These are phyloP conservation scores for Heteropelma amictum DNA, from an alignment of 2,888 invertebrate species.

Conservation along the genomic window DNA sequence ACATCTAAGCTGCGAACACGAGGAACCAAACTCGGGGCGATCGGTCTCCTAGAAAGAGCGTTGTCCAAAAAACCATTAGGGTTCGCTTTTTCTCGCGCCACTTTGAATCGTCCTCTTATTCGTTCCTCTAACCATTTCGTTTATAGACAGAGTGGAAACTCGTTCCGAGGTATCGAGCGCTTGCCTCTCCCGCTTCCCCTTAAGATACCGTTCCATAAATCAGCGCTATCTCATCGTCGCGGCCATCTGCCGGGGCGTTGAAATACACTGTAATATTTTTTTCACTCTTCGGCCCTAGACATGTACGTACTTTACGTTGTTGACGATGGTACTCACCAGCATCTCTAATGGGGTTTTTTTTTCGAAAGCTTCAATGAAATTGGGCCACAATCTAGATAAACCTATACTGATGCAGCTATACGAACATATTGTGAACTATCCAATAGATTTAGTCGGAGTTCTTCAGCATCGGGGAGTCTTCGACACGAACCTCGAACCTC, in stretches of 20 bases:
- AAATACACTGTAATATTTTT: conserved; percentile 44
- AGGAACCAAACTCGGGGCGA: conserved; percentile 4
- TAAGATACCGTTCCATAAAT: conserved; percentile 70
- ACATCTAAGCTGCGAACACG: neutral
- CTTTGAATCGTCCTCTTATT: conserved; percentile 30
- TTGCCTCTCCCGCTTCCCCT: conserved; percentile 37
- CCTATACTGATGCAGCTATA: neutral
- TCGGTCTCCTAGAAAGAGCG: conserved; percentile 27
- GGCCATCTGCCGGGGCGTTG: conserved; percentile 66
- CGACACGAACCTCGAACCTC: no score
- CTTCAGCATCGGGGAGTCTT: no score
- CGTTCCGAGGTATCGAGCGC: neutral
- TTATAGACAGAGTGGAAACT: conserved; percentile 20
- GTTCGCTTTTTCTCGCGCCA: conserved; percentile 43
- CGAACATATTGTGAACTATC: no score
- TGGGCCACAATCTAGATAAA: conserved; percentile 66
- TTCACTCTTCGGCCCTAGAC: conserved; percentile 5
- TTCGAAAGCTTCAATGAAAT: conserved; percentile 70
- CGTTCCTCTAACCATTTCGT: conserved; percentile 43
- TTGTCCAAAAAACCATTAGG: conserved; percentile 58
- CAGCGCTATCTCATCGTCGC: conserved; percentile 70
- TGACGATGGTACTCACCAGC: conserved; percentile 24
- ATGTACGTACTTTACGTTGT: conserved; percentile 11
- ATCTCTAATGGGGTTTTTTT: conserved; percentile 48
- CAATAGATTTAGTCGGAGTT: no score